Percentiles rank a stretch among this genome's conserved stretches.
These are phyloP conservation scores for human DNA, from an alignment of 2,113 vertebrate genomes.

Conservation along the genomic window GRCh38 chr2:68149001-68149500, in stretches of 20 bases:
- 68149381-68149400: background rate
- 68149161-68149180: background rate
- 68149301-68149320: background rate
- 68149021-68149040: background rate
- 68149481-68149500: background rate
- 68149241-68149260: background rate
- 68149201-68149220: background rate
- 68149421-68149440: background rate
- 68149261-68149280: background rate
- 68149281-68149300: background rate
- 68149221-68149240: background rate
- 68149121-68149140: background rate
- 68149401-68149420: background rate
- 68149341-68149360: background rate
- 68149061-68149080: background rate
- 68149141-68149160: background rate
- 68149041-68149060: background rate
- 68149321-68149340: background rate
- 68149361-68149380: background rate
- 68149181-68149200: background rate
- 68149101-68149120: background rate
- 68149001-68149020: background rate
- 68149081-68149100: conserved; percentile 8
- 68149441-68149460: background rate
- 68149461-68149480: background rate